Conservation (phyloP, 2,113 vertebrate species). For the Sialia sialis region DNA sequence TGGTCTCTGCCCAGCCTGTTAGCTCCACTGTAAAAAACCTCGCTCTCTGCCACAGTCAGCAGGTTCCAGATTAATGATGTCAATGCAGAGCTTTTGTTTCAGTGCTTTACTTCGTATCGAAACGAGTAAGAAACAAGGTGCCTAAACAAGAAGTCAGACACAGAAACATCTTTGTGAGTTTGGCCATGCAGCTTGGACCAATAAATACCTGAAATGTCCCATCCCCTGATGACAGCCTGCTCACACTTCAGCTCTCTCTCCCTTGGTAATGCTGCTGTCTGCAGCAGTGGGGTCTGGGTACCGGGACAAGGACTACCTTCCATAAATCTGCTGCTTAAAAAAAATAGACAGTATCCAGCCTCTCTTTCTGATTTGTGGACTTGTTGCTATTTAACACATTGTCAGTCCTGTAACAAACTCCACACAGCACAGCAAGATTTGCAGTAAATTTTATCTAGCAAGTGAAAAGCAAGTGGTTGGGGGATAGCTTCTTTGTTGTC, state of each 20-base stretch:
- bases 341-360: neutral
- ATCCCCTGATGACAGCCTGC: neutral
- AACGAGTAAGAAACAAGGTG: neutral
- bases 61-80: neutral
- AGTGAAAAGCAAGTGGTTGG: neutral
- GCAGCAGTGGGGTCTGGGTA: neutral
- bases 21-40: neutral
- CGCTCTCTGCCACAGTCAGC: accelerated
- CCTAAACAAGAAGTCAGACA: neutral
- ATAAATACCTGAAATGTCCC: neutral
- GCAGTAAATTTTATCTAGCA: neutral
- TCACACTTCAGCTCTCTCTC: accelerated
- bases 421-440: neutral
- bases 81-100: neutral
- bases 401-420: neutral
- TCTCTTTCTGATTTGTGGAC: neutral
- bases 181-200: neutral
- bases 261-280: neutral
- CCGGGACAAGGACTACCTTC: neutral
- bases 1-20: neutral
- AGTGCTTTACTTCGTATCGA: neutral
- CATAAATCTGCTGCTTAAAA: neutral
- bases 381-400: neutral
- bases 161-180: neutral
- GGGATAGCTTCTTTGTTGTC: neutral